These are phyloP conservation scores for Cassiopea andromeda DNA, from an alignment of 30 jellyfish, hydroid and myxozoan species.

Conservation along the genomic window DNA sequence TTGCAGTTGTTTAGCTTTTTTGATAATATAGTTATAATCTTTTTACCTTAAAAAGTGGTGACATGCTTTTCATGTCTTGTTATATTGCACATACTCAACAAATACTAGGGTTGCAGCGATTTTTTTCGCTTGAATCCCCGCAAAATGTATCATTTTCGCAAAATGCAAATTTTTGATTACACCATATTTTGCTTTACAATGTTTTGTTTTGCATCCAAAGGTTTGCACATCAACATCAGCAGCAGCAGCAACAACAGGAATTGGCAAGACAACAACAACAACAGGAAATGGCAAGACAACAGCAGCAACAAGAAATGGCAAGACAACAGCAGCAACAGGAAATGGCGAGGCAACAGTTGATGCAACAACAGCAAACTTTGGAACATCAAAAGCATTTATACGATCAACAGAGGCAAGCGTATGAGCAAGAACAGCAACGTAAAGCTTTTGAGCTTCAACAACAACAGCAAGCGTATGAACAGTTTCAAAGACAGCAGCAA, in stretches of 20 bases:
- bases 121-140: no score
- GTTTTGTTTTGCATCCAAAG: background rate
- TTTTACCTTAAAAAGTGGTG: no score
- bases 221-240: background rate
- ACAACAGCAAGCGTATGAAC: conserved; percentile 65
- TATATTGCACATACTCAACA: no score
- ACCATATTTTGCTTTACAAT: no score
- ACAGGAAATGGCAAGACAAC: conserved; percentile 32
- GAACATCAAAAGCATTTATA: conserved; percentile 50
- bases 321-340: conserved; percentile 72
- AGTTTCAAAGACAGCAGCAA: conserved; percentile 44
- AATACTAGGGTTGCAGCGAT: no score
- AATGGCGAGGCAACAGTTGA: conserved; percentile 49
- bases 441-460: conserved; percentile 63
- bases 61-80: no score
- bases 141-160: no score
- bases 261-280: conserved; percentile 40
- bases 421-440: conserved; percentile 65
- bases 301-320: background rate
- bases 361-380: conserved; percentile 46
- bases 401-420: conserved; percentile 35
- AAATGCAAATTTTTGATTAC: no score
- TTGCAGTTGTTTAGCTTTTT: no score
- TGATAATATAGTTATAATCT: no score
- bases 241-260: background rate